Conservation (phyloP, 2,797 vertebrate species). For the Pterois miles region DNA sequence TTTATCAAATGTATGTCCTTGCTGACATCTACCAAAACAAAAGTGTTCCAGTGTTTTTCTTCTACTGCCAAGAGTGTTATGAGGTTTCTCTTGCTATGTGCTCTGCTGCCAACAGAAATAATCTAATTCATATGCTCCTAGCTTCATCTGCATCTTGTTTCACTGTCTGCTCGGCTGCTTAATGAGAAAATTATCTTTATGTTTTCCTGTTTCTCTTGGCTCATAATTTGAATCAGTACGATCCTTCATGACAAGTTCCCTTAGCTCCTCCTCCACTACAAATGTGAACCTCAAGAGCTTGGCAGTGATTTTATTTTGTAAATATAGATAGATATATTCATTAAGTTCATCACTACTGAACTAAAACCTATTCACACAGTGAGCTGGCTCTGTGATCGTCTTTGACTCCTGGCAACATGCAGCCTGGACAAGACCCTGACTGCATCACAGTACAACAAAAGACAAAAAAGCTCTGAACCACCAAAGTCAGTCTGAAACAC, state of each 20-base stretch:
- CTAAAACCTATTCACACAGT: background rate
- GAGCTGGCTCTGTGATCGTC: no score
- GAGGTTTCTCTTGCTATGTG: background rate
- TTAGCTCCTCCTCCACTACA: background rate
- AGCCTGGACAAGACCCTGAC: background rate
- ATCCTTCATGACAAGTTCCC: background rate
- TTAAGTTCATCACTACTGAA: background rate
- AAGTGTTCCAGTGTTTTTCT: background rate
- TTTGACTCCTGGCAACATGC: background rate
- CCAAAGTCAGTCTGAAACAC: background rate
- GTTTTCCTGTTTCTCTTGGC: constrained; percentile 25
- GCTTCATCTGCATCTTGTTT: constrained; percentile 2
- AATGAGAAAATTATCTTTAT: constrained; percentile 41
- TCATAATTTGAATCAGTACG: background rate
- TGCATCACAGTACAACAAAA: background rate
- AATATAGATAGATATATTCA: no score
- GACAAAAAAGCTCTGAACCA: background rate
- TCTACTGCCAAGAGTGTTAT: background rate
- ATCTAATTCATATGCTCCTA: constrained; percentile 24
- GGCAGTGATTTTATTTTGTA: background rate
- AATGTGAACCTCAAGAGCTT: background rate
- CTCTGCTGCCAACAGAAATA: constrained; percentile 23
- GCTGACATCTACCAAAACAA: background rate
- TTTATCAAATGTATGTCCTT: background rate
- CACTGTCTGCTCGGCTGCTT: constrained; percentile 25